phyloP scores from a whole-genome alignment of 2,888 invertebrate genomes.

The Philhelius pedissequus region DNA sequence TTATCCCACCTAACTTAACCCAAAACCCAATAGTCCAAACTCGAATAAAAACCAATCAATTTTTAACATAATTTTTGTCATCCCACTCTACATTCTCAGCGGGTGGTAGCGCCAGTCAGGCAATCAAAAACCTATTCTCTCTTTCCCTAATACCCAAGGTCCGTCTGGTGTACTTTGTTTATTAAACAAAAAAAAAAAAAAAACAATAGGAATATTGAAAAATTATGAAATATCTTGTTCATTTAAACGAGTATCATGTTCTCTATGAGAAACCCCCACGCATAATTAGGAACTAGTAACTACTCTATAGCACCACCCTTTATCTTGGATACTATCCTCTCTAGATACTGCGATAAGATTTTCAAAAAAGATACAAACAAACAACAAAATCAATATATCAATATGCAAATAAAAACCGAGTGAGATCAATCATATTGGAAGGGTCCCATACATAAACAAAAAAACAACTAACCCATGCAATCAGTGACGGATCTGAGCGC shows the following conservation, averaged over 20 bases:
- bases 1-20: background rate
- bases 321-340: background rate
- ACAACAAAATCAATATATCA: constrained; percentile 42
- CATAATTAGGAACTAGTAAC: constrained; percentile 61
- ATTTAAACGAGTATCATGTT: constrained; percentile 19
- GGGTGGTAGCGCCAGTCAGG: constrained; percentile 62
- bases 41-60: background rate
- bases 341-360: constrained; percentile 24
- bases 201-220: background rate
- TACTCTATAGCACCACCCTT: constrained; percentile 25
- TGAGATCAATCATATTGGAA: constrained; percentile 31
- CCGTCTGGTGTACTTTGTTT: background rate
- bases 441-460: background rate
- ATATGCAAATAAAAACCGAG: constrained; percentile 15
- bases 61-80: constrained; percentile 4
- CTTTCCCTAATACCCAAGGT: constrained; percentile 1
- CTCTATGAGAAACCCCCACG: constrained; percentile 28
- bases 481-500: constrained; percentile 48
- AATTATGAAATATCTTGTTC: constrained; percentile 43
- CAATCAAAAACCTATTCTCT: constrained; percentile 34
- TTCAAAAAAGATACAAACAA: background rate
- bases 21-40: background rate
- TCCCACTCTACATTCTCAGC: constrained; percentile 57
- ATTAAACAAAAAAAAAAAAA: background rate
- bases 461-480: background rate